Percentiles rank a stretch among this genome's conserved stretches.
These are phyloP conservation scores for Lathamus discolor DNA, from an alignment of 2,113 vertebrate genomes.

Conservation along the genomic window DNA sequence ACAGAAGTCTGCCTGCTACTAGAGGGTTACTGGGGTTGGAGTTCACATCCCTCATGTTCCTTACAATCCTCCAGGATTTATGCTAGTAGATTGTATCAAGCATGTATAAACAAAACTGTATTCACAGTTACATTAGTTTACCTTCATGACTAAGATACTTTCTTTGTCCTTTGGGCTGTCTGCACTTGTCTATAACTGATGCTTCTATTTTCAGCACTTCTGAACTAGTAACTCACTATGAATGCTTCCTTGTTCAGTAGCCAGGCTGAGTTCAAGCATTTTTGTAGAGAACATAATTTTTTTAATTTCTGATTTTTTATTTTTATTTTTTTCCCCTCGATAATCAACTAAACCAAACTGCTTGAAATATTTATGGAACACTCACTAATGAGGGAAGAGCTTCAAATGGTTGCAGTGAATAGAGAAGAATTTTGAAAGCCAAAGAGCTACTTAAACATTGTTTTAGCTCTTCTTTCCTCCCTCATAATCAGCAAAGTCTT, in stretches of 20 bases:
- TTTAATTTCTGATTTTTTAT: too few species aligned
- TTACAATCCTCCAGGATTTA: background rate
- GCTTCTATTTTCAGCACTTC: background rate
- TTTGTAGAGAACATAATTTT: background rate
- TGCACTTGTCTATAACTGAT: background rate
- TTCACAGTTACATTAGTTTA: background rate
- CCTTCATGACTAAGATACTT: background rate
- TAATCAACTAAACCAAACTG: background rate
- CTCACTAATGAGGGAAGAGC: background rate
- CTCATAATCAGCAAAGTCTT: background rate
- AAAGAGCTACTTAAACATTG: background rate
- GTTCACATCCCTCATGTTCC: background rate
- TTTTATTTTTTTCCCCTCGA: background rate
- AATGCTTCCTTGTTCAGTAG: background rate
- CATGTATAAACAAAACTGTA: background rate
- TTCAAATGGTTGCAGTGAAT: background rate
- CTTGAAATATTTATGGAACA: background rate
- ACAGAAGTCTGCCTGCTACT: background rate
- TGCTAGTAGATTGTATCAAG: background rate
- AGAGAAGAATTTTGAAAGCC: background rate
- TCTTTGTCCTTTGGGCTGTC: background rate
- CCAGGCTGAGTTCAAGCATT: background rate
- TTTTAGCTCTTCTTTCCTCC: background rate
- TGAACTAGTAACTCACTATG: background rate
- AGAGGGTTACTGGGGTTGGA: background rate